These are phyloP conservation scores for Agonopterix heracliana DNA, from an alignment of 2,888 invertebrate genomes.

Conservation along the genomic window DNA sequence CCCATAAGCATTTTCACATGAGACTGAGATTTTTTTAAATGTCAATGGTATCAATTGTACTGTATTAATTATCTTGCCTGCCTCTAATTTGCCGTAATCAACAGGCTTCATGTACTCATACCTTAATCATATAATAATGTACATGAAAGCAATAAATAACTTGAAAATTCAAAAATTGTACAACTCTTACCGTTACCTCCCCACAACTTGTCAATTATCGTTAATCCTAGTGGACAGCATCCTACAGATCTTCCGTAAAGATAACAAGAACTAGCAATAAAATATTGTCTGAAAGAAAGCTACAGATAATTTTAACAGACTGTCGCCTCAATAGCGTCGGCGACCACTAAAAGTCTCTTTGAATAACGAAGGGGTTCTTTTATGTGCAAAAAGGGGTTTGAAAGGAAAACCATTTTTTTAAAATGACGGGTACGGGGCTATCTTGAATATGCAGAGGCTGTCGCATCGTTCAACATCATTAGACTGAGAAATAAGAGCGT, in stretches of 20 bases:
- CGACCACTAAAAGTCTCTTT: conserved; percentile 56
- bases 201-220: too few relatives aligned
- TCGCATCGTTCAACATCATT: conserved; percentile 68
- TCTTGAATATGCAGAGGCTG: conserved; percentile 60
- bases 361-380: conserved; percentile 66
- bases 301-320: conserved; percentile 30
- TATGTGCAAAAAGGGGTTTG: conserved; percentile 48
- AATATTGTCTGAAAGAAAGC: conserved; percentile 1
- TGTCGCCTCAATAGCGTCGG: conserved; percentile 35
- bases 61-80: too few relatives aligned
- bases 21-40: too few relatives aligned
- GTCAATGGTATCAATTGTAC: too few relatives aligned
- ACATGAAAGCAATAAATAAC: too few relatives aligned
- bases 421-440: conserved; percentile 52
- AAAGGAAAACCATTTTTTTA: conserved; percentile 64
- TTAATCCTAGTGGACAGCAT: too few relatives aligned
- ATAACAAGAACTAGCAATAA: neutral
- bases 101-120: too few relatives aligned
- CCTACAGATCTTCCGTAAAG: neutral
- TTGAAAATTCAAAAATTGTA: too few relatives aligned
- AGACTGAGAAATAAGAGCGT: conserved; percentile 49
- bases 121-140: too few relatives aligned
- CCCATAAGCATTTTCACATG: too few relatives aligned
- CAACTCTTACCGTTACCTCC: too few relatives aligned
- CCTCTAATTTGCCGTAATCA: too few relatives aligned